These are phyloP conservation scores for Catharus fuscescens DNA, from an alignment of 2,113 vertebrate species.

Conservation along the genomic window DNA sequence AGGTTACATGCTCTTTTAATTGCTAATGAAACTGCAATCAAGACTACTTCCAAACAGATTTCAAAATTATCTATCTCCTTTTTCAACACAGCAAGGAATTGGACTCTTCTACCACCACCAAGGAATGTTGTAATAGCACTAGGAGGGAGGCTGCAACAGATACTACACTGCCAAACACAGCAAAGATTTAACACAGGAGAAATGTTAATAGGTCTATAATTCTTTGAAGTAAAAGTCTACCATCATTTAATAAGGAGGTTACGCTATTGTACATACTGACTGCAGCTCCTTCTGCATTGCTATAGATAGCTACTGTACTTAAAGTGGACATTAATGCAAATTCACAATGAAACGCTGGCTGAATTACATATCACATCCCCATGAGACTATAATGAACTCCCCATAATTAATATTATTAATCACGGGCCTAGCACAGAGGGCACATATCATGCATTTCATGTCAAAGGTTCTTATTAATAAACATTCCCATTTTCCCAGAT, in stretches of 20 bases:
- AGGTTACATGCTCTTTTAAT: conserved; percentile 58
- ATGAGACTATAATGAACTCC: conserved; percentile 57
- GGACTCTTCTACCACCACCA: background rate
- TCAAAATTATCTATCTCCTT: conserved; percentile 15
- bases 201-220: conserved; percentile 31
- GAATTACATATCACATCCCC: conserved; percentile 46
- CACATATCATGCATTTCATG: conserved; percentile 55
- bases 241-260: conserved; percentile 16
- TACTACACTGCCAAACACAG: background rate
- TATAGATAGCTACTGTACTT: conserved; percentile 57
- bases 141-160: background rate
- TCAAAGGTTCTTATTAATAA: conserved; percentile 70
- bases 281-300: conserved; percentile 12
- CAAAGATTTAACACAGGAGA: background rate
- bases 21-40: conserved; percentile 61
- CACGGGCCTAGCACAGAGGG: conserved; percentile 33
- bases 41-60: conserved; percentile 1
- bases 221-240: conserved; percentile 38
- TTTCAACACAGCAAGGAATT: conserved; percentile 5
- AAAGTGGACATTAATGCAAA: conserved; percentile 65
- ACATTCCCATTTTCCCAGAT: conserved; percentile 55
- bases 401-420: conserved; percentile 70
- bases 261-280: background rate
- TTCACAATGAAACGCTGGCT: conserved; percentile 44
- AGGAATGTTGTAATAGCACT: background rate